Conservation (phyloP, 2,113 vertebrate species). For the Alces alces region DNA sequence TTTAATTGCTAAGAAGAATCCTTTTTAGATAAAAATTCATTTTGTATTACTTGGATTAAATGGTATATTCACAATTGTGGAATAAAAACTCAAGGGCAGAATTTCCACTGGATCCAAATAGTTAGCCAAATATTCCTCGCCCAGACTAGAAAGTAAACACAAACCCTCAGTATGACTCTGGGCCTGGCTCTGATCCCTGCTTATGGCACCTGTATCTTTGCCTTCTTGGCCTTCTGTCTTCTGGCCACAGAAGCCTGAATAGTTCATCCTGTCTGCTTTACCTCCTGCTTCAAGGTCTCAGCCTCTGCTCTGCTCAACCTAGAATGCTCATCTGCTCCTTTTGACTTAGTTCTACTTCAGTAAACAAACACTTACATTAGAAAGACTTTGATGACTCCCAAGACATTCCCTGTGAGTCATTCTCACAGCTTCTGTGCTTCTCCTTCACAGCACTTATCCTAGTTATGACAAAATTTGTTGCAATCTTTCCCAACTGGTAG, state of each 20-base stretch:
- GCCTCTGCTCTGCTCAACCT: not conserved
- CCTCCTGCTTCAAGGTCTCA: not conserved
- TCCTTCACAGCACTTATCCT: not conserved
- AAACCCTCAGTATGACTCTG: not conserved
- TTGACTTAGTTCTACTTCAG: not conserved
- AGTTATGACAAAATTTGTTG: not conserved
- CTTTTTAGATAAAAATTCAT: not conserved
- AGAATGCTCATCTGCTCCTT: not conserved
- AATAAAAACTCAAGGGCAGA: not conserved
- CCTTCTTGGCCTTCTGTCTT: not conserved
- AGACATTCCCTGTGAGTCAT: not conserved
- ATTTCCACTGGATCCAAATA: not conserved
- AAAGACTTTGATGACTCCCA: not conserved
- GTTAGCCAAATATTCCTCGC: not conserved
- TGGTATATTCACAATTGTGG: not conserved
- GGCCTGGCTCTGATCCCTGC: not conserved
- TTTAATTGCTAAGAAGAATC: not conserved
- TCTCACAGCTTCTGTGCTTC: not conserved
- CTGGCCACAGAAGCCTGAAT: not conserved
- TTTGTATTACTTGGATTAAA: not conserved
- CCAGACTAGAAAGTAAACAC: not conserved
- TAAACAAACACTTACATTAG: not conserved
- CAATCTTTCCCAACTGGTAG: not conserved
- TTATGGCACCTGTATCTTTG: not conserved
- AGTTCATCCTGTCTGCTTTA: not conserved